Evolutionary conservation across 2,113 vertebrate species (phyloP), one percentile per base, ranked within the genome.

Genomic region (Bubo bubo): DNA sequence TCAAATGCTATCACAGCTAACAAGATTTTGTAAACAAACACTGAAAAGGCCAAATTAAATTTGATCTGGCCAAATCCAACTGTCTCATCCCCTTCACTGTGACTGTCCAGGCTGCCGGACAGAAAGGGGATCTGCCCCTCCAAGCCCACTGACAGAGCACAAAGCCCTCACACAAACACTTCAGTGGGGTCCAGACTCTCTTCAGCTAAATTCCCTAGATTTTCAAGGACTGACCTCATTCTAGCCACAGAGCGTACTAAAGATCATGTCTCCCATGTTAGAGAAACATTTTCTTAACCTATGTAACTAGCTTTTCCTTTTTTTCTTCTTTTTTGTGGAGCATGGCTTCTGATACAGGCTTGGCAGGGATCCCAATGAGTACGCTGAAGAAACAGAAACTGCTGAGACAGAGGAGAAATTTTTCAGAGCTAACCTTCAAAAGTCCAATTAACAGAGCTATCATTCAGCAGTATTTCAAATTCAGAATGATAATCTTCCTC

Each of bases 21-120:
- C 68, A 94, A 94, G 83, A 79, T 92, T 96, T 90, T 98, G 97
- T 98, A 98, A 98, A 98, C 97, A 98, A 90, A 89, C 60, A 95
- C 50, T 62, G 60, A 94, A 97, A 96, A 97, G 97, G 94, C 80
- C 91, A 97, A 96, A 66, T 71, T 95, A 89, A 92, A 70, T 93
- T 83, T 86, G 56, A 70, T 95, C 75, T 79, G 93, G 90, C 71
- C 80, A 88, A 83, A 88, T 50, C 52, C 45, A 50, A 14, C 37
- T 80, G 80, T 64, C 56, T 94, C 72, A 66, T 68, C 41, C 41
- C 37, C n/a, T 84, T 73, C 55, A 28, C 21, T 17, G 59, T 39
- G 62, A 67, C 64, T 79, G 70, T 37, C 77, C 37, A 37, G 60
- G 41, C 32, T 82, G 26, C 18, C 6, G 4, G 74, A 41, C 86